Base-by-base conservation (phyloP, 1,140 invertebrate genomes). In the Phortica variegata region DNA sequence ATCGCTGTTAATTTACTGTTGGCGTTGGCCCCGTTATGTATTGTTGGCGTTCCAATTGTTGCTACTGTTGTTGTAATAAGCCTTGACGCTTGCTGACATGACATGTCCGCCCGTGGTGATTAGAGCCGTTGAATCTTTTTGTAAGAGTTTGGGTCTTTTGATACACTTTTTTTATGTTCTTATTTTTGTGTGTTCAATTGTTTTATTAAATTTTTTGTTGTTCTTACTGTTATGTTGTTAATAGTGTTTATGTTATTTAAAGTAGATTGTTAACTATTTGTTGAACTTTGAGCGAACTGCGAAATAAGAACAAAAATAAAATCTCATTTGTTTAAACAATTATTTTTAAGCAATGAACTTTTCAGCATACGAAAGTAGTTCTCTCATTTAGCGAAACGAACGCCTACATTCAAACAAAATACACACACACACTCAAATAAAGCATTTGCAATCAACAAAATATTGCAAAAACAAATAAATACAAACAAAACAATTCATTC, bases 51-150 rank as follows among this genome's bases (percentile, higher is more conserved):
- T 47, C 45, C 34, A 49, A 54, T 52, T 33, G 49, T 43, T 39
- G 33, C 13, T 37, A 42, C 26, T 38, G 54, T 17, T 52, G 61
- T 43, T 60, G 61, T 37, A 54, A 55, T 69, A 52, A 61, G 56
- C 70, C 65, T 69, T 56, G 71, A 63, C 54, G 53, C 71, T 74
- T 74, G 72, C 72, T 74, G 72, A 74, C 72, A 75, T 75, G 72
- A 74, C 72, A 74, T 75, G 58, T 75, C 72, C 72, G 61, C 62
- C 63, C 23, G 23, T 6, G 19, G 63, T 66, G 48, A 54, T 19
- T 41, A 41, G 19, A 66, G 63, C 60, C 60, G 63, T 58, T 62
- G 56, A 56, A 42, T 49, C 53, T 56, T 43, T 43, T 49, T 37
- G 49, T 42, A 32, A n/a, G 50, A 46, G 37, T 15, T 34, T 50